Base-by-base conservation (phyloP, 2,888 invertebrate species). In the Nephrotoma flavescens region DNA sequence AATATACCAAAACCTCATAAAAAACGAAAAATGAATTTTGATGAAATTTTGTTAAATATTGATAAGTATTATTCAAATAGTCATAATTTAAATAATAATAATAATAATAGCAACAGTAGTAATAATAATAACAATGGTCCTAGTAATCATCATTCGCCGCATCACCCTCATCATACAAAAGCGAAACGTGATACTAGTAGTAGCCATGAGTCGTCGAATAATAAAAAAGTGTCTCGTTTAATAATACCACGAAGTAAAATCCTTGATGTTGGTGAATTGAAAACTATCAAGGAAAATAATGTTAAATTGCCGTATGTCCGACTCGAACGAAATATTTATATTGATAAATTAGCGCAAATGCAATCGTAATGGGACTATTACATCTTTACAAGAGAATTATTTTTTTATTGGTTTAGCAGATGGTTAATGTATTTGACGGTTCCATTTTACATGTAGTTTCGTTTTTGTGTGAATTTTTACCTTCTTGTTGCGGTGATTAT, bases 41-140 rank as follows among this genome's bases (percentile, higher is more conserved):
- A 87, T 42, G 87, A 87, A 83, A 87, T 86, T 42, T 86, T 87
- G 12, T 85, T 87, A 57, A 86, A 86, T 71, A 87, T 87, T 44
- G 86, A 87, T 42, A 86, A 87, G 41, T 86, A 83, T 47, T 87
- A 87, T 85, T 41, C 47, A 47, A 86, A 83, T 71, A 86, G n/a
- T 83, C n/a, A 52, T 41, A 41, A 52, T 42, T 41, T 52, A 86
- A 47, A 19, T 4, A 86, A 41, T 57, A 86, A 31, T 57, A 42
- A 41, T 85, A 85, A 42, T 85, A 15, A 15, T 12, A 85, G 11
- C 19, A 44, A 41, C 42, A 41, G 15, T 41, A 85, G 6, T 41
- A 7, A n/a, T 15, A 86, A 57, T 42, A 57, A 52, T 15, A 86
- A 41, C n/a, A 57, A 42, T 57, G 57, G 52, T 41, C 45, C 41